Base-by-base conservation (phyloP, 2,113 vertebrate genomes). In the Lophura nycthemera region DNA sequence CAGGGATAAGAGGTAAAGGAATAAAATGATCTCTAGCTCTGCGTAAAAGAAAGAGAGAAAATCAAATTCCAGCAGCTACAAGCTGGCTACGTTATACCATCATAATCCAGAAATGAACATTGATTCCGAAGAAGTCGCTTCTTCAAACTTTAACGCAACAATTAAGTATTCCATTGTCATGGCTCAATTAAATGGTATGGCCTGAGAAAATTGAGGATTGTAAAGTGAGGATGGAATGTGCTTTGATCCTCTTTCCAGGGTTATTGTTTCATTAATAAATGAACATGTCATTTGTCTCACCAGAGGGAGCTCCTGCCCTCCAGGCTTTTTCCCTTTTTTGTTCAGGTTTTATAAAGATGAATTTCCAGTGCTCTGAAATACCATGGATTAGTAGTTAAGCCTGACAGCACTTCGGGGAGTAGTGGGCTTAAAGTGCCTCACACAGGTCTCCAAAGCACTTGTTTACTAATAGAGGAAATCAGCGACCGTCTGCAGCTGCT, bases 221-320 rank as follows among this genome's bases (percentile, higher is more conserved):
- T 98, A 97, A 99, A 98, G 98, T 98, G 98, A 98, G 98, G 98
- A 99, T 98, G 97, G 98, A 98, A 98, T 98, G 97, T 97, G 98
- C 99, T 99, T 99, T 99, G 98, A 99, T 99, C 98, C 98, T 99
- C 97, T 98, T 98, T 98, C 99, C 98, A 98, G 98, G 98, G 98
- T 99, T 98, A 98, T 98, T 99, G 98, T 99, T 98, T 99, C 98
- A 97, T 97, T 98, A 99, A 98, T 98, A 98, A 99, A 99, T 99
- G 98, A 98, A 98, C 98, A 98, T 99, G 98, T 99, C 99, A 99
- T 98, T 98, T 98, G 98, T 98, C 98, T 98, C 97, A 98, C 98
- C 98, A 98, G 98, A 98, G 98, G 98, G 98, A 98, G 97, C 98
- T 98, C 97, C 97, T 98, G 97, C 98, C 98, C 98, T 98, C 98